Evolutionary conservation across 2,888 invertebrate species (phyloP), one percentile per base, ranked within the genome.

Genomic region (Alviniconcha strummeri): DNA sequence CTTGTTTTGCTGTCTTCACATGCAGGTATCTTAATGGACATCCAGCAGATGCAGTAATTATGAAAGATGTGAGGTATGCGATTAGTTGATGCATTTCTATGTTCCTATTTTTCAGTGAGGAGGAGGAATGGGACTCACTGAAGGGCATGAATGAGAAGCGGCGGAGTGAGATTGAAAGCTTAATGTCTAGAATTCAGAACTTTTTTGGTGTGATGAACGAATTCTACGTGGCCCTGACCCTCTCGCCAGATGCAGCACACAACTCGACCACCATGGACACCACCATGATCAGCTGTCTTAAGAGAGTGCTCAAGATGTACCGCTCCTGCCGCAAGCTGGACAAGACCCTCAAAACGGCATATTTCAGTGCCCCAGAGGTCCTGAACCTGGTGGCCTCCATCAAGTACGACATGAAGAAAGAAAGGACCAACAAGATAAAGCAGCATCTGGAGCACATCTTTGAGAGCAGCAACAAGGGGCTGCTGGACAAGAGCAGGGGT

Each of bases 251-350:
- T 13, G 5, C 19, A 54, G 9, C 55, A 2, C 7, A 55, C 8
- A 17, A 8, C n/a, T 11, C 8, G 4, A 56, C 13, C 11, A 15
- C 17, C 19, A 11, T 55, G 7, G 7, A 60, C 60, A 19, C 36
- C 3, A 19, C 15, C 5, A 5, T 82, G 15, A 4, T 77, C 1
- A 19, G 89, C 76, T 88, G 89, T 81, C 90, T 90, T 84, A 86
- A 88, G 60, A 90, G 91, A 76, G 89, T 92, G 36, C 87, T 92
- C 56, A 86, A 87, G 52, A 89, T 92, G n/a, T 90, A 91, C 82
- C 89, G 89, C 56, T 87, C 87, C 75, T 92, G 92, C 82, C 90
- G 89, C 83, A 90, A 91, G 77, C 85, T 92, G 55, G 93, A 93
- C 85, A 89, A 88, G 72, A 88, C 91, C 67, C 84, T 91, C n/a